Evolutionary conservation across 1,140 invertebrate genomes (phyloP).

Genomic region (Cyclina sinensis): DNA sequence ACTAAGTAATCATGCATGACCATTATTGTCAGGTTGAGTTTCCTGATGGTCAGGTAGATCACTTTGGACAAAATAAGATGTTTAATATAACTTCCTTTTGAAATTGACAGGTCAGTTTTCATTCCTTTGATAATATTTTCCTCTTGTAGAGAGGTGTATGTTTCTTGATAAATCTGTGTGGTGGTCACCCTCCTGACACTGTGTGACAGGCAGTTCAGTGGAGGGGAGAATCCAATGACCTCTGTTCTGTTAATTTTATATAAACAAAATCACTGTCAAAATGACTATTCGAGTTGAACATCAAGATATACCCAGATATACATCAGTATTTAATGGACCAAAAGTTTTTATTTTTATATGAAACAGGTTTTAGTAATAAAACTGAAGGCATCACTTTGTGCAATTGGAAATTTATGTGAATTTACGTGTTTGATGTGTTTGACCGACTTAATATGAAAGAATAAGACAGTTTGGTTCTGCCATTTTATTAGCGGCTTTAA

Average conservation of each 20-base stretch:
- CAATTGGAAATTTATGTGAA: slow-evolving; percentile 20
- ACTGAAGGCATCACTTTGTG: background rate
- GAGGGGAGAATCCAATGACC: background rate
- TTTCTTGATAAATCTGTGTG: background rate
- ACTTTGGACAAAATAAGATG: no score
- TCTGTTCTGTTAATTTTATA: background rate
- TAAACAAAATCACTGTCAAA: slow-evolving; percentile 10
- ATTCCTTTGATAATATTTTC: no score
- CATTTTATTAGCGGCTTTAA: background rate
- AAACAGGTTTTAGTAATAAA: slow-evolving; percentile 36
- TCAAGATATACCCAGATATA: background rate
- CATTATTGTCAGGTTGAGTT: no score
- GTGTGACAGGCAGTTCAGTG: background rate
- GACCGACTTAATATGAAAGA: slow-evolving; percentile 9
- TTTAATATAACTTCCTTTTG: no score
- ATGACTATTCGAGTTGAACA: slow-evolving; percentile 14
- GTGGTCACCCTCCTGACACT: background rate
- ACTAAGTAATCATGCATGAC: no score
- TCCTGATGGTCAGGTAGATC: no score
- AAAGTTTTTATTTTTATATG: slow-evolving; percentile 15
- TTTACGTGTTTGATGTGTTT: no score
- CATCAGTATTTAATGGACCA: slow-evolving; percentile 24
- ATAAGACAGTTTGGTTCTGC: background rate
- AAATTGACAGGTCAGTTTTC: no score
- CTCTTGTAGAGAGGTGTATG: background rate